A percentile compares a stretch with the other conserved stretches of the same genome.
These are phyloP conservation scores for Dendrolimus pini DNA, from an alignment of 2,888 invertebrate species.

Conservation along the genomic window DNA sequence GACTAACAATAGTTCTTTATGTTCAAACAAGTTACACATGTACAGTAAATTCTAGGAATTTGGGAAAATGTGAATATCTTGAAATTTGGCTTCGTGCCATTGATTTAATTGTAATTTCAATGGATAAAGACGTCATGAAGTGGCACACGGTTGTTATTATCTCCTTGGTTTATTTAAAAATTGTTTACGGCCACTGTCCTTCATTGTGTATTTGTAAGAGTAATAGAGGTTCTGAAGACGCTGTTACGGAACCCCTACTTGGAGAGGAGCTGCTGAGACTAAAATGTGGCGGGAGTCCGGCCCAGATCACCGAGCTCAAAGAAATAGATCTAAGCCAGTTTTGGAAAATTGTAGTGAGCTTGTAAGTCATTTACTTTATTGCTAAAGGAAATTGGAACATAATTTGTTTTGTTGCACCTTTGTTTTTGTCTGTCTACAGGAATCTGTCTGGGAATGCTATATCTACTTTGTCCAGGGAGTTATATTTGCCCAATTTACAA, in stretches of 20 bases:
- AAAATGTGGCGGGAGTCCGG: slow-evolving; percentile 78
- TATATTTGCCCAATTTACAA: slow-evolving; percentile 80
- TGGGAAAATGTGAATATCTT: slow-evolving; percentile 68
- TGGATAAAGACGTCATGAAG: slow-evolving; percentile 54
- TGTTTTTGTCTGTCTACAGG: slow-evolving; percentile 55
- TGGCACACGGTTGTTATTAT: slow-evolving; percentile 39
- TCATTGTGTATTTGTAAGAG: slow-evolving; percentile 76
- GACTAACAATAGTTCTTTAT: slow-evolving; percentile 9
- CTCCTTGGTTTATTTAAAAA: slow-evolving; percentile 34
- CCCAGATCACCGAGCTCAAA: slow-evolving; percentile 76
- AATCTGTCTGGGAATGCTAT: slow-evolving; percentile 81
- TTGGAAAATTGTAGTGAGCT: slow-evolving; percentile 77
- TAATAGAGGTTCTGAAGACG: slow-evolving; percentile 70
- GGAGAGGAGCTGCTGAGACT: slow-evolving; percentile 75
- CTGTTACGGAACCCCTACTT: slow-evolving; percentile 66
- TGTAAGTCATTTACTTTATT: slow-evolving; percentile 68
- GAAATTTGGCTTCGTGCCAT: slow-evolving; percentile 72
- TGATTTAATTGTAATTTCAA: slow-evolving; percentile 51
- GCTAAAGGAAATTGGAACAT: no score
- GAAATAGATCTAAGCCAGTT: slow-evolving; percentile 79
- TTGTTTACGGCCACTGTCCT: slow-evolving; percentile 50
- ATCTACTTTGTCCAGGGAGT: slow-evolving; percentile 76
- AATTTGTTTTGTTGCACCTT: no score
- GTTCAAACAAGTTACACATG: slow-evolving; percentile 18
- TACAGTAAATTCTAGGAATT: slow-evolving; percentile 45